Conservation (phyloP, 2,113 vertebrate species). For the Passer domesticus region DNA sequence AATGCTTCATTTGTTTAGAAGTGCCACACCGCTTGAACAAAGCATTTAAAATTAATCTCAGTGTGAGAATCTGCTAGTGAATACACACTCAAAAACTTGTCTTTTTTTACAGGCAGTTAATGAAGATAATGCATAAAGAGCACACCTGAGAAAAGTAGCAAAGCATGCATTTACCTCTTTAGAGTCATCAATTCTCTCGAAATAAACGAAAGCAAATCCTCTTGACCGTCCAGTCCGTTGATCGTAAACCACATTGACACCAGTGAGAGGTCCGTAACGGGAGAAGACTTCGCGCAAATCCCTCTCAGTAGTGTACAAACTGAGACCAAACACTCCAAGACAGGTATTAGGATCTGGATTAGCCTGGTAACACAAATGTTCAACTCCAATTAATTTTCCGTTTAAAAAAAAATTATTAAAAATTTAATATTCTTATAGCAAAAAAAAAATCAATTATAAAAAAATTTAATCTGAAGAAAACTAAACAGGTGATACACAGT, state of each 20-base stretch:
- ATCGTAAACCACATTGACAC: conserved; percentile 93
- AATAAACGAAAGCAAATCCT: conserved; percentile 94
- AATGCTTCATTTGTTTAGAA: background rate
- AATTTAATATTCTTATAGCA: background rate
- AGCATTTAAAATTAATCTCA: background rate
- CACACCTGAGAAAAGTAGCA: background rate
- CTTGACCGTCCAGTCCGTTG: conserved; percentile 91
- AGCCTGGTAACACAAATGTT: conserved; percentile 74
- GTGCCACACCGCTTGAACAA: background rate
- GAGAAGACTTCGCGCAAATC: conserved; percentile 94
- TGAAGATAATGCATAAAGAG: background rate
- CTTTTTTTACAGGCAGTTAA: background rate
- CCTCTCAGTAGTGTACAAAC: conserved; percentile 92
- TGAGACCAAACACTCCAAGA: conserved; percentile 93
- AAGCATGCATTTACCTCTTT: conserved; percentile 83
- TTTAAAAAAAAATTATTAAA: background rate
- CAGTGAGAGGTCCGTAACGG: conserved; percentile 88
- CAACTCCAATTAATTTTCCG: background rate
- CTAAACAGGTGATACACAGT: background rate
- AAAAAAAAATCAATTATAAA: background rate
- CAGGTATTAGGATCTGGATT: conserved; percentile 94
- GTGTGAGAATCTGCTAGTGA: background rate
- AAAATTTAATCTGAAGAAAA: background rate
- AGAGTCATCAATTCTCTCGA: conserved; percentile 90
- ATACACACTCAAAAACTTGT: background rate